A percentile compares a stretch with the other conserved stretches of the same genome.
Evolutionary conservation across 2,888 invertebrate genomes (phyloP).

Genomic region (Drosophila rellima): DNA sequence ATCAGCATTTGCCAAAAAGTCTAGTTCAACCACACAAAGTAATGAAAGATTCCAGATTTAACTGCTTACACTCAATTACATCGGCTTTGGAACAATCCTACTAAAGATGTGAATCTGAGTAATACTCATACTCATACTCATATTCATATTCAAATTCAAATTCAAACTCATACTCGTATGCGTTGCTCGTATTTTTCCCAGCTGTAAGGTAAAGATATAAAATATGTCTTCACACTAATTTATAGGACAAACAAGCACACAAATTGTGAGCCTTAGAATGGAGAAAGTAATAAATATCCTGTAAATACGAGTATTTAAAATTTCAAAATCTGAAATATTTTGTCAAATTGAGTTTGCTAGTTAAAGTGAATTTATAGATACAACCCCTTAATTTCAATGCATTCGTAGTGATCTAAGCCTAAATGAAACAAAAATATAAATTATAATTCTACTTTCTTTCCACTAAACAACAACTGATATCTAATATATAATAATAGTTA

Average conservation of each 20-base stretch:
- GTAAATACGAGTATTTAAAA: neutral
- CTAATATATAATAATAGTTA: too few relatives aligned
- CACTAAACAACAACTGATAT: too few relatives aligned
- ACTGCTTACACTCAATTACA: constrained; percentile 64
- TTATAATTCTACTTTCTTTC: too few relatives aligned
- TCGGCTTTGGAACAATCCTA: constrained; percentile 44
- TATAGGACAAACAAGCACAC: constrained; percentile 51
- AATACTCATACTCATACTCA: neutral
- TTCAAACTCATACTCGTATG: neutral
- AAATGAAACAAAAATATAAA: too few relatives aligned
- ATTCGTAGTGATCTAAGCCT: too few relatives aligned
- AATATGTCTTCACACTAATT: constrained; percentile 56
- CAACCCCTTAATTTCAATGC: too few relatives aligned
- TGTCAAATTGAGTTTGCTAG: too few relatives aligned
- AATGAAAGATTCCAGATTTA: constrained; percentile 39
- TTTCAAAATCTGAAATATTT: neutral
- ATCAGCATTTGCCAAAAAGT: constrained; percentile 25
- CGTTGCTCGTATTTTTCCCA: constrained; percentile 40
- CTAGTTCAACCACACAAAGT: constrained; percentile 25
- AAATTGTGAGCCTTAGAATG: neutral
- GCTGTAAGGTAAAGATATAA: constrained; percentile 46
- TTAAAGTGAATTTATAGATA: too few relatives aligned
- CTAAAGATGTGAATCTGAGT: constrained; percentile 25
- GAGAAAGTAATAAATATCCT: constrained; percentile 27
- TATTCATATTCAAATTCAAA: too few relatives aligned